Conservation (phyloP, 2,888 invertebrate species). For the Tromatobia lineatoria region DNA sequence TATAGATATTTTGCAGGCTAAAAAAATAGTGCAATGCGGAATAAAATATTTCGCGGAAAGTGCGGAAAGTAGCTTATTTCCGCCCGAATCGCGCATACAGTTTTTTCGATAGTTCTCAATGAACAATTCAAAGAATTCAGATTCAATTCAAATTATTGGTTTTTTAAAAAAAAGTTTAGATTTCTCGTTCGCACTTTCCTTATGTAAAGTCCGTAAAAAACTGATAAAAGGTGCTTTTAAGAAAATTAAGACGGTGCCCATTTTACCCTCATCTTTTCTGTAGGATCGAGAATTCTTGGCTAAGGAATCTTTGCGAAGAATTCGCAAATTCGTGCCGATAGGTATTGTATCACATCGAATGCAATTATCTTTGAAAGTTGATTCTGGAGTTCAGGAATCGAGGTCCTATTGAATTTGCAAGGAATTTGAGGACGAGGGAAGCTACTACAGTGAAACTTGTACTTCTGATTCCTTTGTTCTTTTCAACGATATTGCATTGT, state of each 20-base stretch:
- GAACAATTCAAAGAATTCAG: too few relatives aligned
- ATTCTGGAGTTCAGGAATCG: not conserved
- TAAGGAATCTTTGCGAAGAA: conserved; percentile 50
- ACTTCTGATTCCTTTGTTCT: not conserved
- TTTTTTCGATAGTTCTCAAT: too few relatives aligned
- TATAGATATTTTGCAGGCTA: too few relatives aligned
- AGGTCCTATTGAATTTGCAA: conserved; percentile 5
- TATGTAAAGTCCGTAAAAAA: too few relatives aligned
- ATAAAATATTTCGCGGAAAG: too few relatives aligned
- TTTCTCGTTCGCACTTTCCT: not conserved
- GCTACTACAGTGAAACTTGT: not conserved
- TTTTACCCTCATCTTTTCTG: not conserved
- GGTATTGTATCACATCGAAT: conserved; percentile 27
- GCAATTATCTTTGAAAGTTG: conserved; percentile 41
- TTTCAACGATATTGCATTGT: not conserved
- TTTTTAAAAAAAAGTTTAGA: too few relatives aligned
- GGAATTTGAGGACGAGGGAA: not conserved
- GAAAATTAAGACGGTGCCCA: not conserved
- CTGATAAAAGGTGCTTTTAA: too few relatives aligned
- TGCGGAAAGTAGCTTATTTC: too few relatives aligned
- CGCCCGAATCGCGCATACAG: too few relatives aligned
- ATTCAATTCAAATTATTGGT: too few relatives aligned
- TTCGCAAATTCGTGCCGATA: conserved; percentile 21
- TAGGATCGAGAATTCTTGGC: not conserved
- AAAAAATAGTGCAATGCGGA: too few relatives aligned